These are phyloP conservation scores for Otus sunia DNA, from an alignment of 2,113 vertebrate genomes.

Conservation along the genomic window DNA sequence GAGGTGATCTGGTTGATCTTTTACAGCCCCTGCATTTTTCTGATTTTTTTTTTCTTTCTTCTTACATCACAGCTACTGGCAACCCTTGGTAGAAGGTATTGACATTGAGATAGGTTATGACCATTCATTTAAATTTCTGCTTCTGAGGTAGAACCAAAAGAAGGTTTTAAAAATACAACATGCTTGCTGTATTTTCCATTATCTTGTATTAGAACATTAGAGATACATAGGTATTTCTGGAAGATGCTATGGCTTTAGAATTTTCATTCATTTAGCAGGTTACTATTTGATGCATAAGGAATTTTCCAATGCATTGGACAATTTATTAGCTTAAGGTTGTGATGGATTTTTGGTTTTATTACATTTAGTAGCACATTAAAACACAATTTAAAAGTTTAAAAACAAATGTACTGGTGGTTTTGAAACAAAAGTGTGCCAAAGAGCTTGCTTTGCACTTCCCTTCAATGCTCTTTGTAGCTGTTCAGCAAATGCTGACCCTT, in stretches of 20 bases:
- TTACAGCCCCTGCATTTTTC: not conserved
- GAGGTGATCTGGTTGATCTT: not conserved
- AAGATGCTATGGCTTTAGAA: not conserved
- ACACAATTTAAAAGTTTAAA: not conserved
- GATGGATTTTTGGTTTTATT: not conserved
- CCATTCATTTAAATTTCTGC: not conserved
- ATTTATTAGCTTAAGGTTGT: not conserved
- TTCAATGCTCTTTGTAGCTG: not conserved
- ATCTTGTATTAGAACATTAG: not conserved
- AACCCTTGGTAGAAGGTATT: not conserved
- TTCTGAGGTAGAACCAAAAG: not conserved
- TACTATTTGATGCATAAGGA: slow-evolving; percentile 16
- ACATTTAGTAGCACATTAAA: not conserved
- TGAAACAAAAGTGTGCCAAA: not conserved
- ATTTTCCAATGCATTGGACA: not conserved
- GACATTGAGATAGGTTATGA: slow-evolving; percentile 11
- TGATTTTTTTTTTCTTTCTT: not conserved
- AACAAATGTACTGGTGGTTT: not conserved
- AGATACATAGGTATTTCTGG: not conserved
- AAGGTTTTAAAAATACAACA: slow-evolving; percentile 17
- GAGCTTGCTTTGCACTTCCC: not conserved
- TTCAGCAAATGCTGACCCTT: slow-evolving; percentile 18
- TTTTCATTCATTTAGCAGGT: slow-evolving; percentile 30
- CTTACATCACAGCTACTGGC: not conserved
- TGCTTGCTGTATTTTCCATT: not conserved